phyloP scores from a whole-genome alignment of 2,888 invertebrate genomes.

The Trichogramma evanescens region DNA sequence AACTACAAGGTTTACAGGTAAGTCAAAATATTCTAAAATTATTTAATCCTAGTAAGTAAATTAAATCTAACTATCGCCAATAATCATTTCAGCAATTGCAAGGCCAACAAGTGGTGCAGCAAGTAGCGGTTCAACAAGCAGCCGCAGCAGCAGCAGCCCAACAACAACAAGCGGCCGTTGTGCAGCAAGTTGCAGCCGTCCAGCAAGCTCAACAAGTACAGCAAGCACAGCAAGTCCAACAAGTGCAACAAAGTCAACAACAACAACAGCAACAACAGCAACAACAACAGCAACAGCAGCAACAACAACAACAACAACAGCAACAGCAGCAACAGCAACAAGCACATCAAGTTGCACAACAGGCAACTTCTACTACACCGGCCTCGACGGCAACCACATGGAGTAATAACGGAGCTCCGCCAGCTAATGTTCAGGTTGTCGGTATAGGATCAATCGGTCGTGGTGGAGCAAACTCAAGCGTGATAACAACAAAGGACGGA shows the following conservation, averaged over 20 bases:
- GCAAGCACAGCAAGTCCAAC: conserved; percentile 33
- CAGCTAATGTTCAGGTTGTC: conserved; percentile 44
- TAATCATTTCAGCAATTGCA: conserved; percentile 26
- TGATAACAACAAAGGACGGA: conserved; percentile 44
- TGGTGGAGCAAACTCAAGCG: conserved; percentile 30
- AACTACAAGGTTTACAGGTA: conserved; percentile 45
- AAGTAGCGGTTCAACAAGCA: conserved; percentile 30
- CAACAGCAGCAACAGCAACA: conserved; percentile 32
- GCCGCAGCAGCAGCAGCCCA: conserved; percentile 28
- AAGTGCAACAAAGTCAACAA: conserved; percentile 31
- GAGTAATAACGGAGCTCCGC: conserved; percentile 42
- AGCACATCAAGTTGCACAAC: conserved; percentile 43
- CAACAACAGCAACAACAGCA: conserved; percentile 32
- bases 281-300: conserved; percentile 31
- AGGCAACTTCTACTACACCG: conserved; percentile 41
- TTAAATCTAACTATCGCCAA: neutral
- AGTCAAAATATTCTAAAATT: neutral
- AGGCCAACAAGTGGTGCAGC: conserved; percentile 41
- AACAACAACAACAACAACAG: conserved; percentile 29
- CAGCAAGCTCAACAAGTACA: conserved; percentile 29
- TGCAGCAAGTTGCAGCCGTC: conserved; percentile 34
- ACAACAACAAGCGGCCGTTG: conserved; percentile 28
- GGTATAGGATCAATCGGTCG: conserved; percentile 40
- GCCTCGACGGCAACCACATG: conserved; percentile 41
- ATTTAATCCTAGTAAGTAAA: neutral